Evolutionary conservation across 2,113 vertebrate species (phyloP), one percentile per base, ranked within the genome.

Genomic region (Hyaena hyaena): DNA sequence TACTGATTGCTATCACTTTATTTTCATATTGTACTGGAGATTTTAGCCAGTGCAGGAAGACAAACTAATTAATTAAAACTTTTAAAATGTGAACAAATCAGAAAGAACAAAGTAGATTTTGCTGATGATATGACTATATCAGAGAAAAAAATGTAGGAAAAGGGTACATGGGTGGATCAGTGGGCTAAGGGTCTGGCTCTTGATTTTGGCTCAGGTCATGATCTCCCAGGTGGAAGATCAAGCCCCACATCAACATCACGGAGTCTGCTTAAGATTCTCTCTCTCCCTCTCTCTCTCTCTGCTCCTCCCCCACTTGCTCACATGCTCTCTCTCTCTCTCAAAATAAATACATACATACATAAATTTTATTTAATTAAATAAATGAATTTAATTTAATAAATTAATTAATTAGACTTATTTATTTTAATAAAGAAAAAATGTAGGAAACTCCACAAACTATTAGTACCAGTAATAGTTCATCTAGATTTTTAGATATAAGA

Each of bases 61-160:
- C 7, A 79, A 73, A 65, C 63, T 66, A 79, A 39, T 69, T 53
- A 86, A 58, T 76, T 81, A 15, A 84, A 71, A 50, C 1, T 2
- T 24, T 68, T 86, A n/a, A 68, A 71, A 43, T 55, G 35, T 88
- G 31, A 92, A 90, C 81, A 93, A 5, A 74, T 89, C 2, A 82
- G 23, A 39, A 95, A 93, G 10, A 65, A 92, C 61, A 96, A 93
- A 86, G 77, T 43, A 39, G 76, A 43, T 1, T 11, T 86, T 73
- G 8, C 21, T 87, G 21, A 82, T 79, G 24, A 88, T 79, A 77
- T 84, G 28, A 74, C 69, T 80, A 14, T 77, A 31, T 58, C 21
- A 77, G 55, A 80, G 53, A 92, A 92, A 92, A 92, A 84, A 86
- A 88, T 71, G 33, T 65, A 63, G 87, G 48, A 79, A 96, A 86